Conservation (phyloP, 2,113 vertebrate genomes). For the Egretta garzetta region DNA sequence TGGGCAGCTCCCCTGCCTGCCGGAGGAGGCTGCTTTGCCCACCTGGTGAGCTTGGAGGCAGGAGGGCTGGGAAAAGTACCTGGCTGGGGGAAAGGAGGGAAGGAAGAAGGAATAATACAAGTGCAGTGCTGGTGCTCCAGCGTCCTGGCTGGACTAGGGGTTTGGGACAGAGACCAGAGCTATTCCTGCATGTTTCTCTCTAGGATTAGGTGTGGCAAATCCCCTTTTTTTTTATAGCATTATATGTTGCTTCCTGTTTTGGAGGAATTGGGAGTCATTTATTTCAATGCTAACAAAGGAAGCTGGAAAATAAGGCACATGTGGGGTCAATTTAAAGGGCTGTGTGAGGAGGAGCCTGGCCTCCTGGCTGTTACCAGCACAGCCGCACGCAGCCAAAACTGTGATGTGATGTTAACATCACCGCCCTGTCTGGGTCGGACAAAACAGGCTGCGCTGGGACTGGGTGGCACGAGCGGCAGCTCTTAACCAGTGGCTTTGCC, state of each 20-base stretch:
- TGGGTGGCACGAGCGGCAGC: background rate
- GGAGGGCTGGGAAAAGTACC: background rate
- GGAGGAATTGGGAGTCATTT: background rate
- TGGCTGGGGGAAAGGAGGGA: background rate
- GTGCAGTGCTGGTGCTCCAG: background rate
- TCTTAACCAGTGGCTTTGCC: background rate
- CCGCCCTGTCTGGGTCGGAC: fast-evolving
- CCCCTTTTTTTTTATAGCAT: background rate
- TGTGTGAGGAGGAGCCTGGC: background rate
- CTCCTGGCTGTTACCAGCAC: background rate
- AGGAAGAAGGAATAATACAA: background rate
- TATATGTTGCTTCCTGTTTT: background rate
- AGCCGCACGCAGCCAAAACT: background rate
- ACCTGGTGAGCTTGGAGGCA: background rate
- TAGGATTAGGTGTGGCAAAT: background rate
- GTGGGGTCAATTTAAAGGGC: background rate
- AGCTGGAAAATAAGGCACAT: constrained; percentile 20
- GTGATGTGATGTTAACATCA: background rate
- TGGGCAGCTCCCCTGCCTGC: background rate
- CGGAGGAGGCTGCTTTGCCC: background rate
- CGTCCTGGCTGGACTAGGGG: background rate
- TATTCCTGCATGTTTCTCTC: background rate
- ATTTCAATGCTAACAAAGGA: background rate
- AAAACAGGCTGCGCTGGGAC: background rate
- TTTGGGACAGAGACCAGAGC: background rate